Conservation (phyloP, 2,888 invertebrate species). For the Nemapogon koenigi region DNA sequence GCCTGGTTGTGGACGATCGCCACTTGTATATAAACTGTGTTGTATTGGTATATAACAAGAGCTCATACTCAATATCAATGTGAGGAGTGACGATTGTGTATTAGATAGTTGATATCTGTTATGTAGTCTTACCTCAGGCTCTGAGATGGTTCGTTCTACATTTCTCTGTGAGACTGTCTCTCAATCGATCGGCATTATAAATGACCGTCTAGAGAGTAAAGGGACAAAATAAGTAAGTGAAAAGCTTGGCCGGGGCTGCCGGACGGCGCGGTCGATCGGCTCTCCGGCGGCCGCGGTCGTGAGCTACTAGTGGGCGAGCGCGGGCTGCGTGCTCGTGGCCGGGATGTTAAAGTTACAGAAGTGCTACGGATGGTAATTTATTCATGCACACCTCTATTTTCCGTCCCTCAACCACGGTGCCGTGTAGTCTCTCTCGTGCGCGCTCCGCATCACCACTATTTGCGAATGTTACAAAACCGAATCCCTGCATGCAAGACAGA, state of each 20-base stretch:
- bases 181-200: conserved; percentile 67
- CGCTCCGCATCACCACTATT: conserved; percentile 99
- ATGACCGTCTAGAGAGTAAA: conserved; percentile 74
- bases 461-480: conserved; percentile 99
- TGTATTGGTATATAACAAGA: no score
- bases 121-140: conserved; percentile 56
- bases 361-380: conserved; percentile 68
- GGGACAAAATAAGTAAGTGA: conserved; percentile 67
- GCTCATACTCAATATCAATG: no score
- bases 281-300: background rate
- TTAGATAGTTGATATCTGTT: conserved; percentile 30
- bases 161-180: conserved; percentile 63
- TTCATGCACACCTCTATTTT: conserved; percentile 99
- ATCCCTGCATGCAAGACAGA: conserved; percentile 99
- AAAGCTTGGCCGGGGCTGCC: conserved; percentile 42
- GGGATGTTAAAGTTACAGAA: conserved; percentile 70
- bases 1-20: no score
- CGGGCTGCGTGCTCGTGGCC: conserved; percentile 59
- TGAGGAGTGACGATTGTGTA: no score
- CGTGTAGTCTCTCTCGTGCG: conserved; percentile 99
- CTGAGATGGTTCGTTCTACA: conserved; percentile 63
- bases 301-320: no score
- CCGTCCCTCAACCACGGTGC: conserved; percentile 99
- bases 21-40: no score
- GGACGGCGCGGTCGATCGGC: no score